A percentile compares a stretch with the other conserved stretches of the same genome.
Evolutionary conservation across 2,113 vertebrate species (phyloP).

Genomic region (Corythaeola cristata): DNA sequence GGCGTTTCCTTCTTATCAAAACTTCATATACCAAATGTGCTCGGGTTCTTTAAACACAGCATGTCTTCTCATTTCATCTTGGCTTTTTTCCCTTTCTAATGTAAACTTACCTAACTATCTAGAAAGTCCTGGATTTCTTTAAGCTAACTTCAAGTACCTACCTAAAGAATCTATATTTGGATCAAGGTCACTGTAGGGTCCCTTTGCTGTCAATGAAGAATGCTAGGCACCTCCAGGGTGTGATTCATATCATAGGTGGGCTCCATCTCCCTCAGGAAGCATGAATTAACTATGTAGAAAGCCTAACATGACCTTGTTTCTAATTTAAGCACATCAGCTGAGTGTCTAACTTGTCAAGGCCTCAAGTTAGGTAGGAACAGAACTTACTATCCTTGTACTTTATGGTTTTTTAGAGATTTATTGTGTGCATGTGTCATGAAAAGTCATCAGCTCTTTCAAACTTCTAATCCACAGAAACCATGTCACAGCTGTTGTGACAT

Average conservation of each 20-base stretch:
- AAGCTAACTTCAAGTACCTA: not conserved
- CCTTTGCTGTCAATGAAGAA: not conserved
- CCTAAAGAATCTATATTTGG: not conserved
- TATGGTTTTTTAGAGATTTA: not conserved
- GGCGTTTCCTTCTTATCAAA: not conserved
- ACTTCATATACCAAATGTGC: not conserved
- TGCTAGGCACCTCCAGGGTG: not conserved
- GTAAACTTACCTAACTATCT: not conserved
- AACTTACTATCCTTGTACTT: not conserved
- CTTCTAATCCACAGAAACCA: not conserved
- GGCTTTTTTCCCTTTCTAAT: not conserved
- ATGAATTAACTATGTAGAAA: not conserved
- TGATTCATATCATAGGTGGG: conserved; percentile 14
- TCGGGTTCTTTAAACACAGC: not conserved
- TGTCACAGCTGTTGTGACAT: not conserved
- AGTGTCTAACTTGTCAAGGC: not conserved
- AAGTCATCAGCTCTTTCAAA: not conserved
- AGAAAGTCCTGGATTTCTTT: not conserved
- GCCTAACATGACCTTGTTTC: conserved; percentile 16
- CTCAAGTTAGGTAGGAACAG: not conserved
- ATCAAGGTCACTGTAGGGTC: not conserved
- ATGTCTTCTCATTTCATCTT: not conserved
- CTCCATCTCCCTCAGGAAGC: not conserved
- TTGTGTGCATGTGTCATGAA: not conserved
- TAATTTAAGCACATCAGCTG: conserved; percentile 3